Conservation (phyloP, 1,140 invertebrate genomes). For the Sogatella furcifera region DNA sequence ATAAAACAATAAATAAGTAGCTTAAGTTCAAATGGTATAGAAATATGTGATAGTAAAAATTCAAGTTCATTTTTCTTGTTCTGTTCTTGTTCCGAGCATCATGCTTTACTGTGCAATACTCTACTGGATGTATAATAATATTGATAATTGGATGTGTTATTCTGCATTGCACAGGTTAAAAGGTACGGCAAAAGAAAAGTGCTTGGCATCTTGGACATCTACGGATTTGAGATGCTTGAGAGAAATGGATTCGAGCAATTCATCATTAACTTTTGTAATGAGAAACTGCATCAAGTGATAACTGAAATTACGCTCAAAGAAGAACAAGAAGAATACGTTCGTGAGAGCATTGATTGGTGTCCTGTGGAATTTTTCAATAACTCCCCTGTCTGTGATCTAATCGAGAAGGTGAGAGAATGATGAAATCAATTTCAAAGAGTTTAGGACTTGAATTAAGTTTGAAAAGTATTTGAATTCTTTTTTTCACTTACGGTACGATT, state of each 20-base stretch:
- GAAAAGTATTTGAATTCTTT: too few relatives aligned
- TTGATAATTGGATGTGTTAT: too few relatives aligned
- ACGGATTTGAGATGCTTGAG: slow-evolving; percentile 77
- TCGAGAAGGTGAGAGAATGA: slow-evolving; percentile 41
- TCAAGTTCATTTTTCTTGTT: too few relatives aligned
- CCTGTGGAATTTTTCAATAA: slow-evolving; percentile 72
- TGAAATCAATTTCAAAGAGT: too few relatives aligned
- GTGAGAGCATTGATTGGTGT: slow-evolving; percentile 63
- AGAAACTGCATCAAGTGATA: slow-evolving; percentile 74
- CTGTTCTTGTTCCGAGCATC: too few relatives aligned
- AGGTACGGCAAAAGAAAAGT: slow-evolving; percentile 52
- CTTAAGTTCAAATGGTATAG: too few relatives aligned
- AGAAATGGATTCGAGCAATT: slow-evolving; percentile 66
- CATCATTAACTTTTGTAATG: slow-evolving; percentile 84
- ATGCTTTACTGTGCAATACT: too few relatives aligned
- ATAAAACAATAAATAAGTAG: too few relatives aligned
- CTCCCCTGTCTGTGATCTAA: slow-evolving; percentile 59
- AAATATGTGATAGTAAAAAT: too few relatives aligned
- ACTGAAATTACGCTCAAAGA: slow-evolving; percentile 53
- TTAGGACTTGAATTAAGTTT: too few relatives aligned
- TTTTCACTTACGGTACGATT: too few relatives aligned
- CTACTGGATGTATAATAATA: too few relatives aligned
- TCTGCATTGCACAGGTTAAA: slow-evolving; percentile 32
- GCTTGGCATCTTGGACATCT: slow-evolving; percentile 73
- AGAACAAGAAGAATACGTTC: slow-evolving; percentile 76